phyloP scores from a whole-genome alignment of 1,140 invertebrate genomes.

The Chlorops oryzae region DNA sequence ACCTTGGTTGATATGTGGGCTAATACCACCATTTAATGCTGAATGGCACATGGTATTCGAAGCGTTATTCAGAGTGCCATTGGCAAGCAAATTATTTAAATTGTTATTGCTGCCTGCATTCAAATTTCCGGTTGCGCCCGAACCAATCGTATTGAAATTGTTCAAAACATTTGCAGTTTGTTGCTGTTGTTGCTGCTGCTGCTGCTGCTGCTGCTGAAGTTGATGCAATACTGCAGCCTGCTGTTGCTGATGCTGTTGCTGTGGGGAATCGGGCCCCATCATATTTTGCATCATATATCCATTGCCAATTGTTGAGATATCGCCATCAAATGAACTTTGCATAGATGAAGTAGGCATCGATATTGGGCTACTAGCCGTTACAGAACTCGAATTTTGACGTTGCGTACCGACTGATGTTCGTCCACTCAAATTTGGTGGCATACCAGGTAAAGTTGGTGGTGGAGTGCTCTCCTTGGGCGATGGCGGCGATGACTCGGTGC shows the following conservation, averaged over 20 bases:
- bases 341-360: conserved; percentile 61
- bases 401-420: conserved; percentile 15
- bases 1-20: too few relatives aligned
- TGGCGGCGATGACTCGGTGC: conserved; percentile 52
- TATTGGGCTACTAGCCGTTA: conserved; percentile 58
- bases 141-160: too few relatives aligned
- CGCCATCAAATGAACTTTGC: conserved; percentile 73
- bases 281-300: conserved; percentile 50
- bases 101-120: too few relatives aligned
- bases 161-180: too few relatives aligned
- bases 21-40: too few relatives aligned
- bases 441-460: conserved; percentile 23
- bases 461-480: conserved; percentile 29
- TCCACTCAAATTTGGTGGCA: conserved; percentile 16
- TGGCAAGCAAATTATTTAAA: too few relatives aligned
- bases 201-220: conserved; percentile 49
- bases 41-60: too few relatives aligned
- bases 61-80: too few relatives aligned
- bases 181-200: conserved; percentile 14
- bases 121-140: too few relatives aligned
- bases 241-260: conserved; percentile 22
- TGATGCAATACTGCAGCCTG: conserved; percentile 35
- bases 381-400: conserved; percentile 29
- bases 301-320: conserved; percentile 40
- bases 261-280: conserved; percentile 46